A percentile compares a stretch with the other conserved stretches of the same genome.
These are phyloP conservation scores for Eufriesea mexicana DNA, from an alignment of 1,140 invertebrate genomes.

Conservation along the genomic window DNA sequence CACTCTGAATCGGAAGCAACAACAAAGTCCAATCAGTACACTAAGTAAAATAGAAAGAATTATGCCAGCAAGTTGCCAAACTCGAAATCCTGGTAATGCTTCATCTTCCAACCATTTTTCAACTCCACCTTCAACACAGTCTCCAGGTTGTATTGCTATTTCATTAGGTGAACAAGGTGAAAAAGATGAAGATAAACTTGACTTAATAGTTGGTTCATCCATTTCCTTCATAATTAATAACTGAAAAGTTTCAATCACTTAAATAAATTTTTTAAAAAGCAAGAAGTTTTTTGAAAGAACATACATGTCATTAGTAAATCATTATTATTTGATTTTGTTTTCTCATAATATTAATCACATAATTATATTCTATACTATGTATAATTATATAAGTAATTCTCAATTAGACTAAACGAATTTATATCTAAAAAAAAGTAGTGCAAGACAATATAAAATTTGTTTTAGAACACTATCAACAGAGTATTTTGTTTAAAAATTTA, in stretches of 20 bases:
- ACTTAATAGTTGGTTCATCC: conserved; percentile 36
- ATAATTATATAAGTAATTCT: background rate
- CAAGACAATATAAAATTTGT: background rate
- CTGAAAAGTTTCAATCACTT: conserved; percentile 9
- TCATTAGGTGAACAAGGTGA: conserved; percentile 68
- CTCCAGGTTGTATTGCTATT: conserved; percentile 57
- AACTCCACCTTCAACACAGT: conserved; percentile 65
- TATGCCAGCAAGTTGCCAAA: conserved; percentile 78
- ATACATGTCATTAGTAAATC: background rate
- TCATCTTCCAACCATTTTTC: conserved; percentile 77
- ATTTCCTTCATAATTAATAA: conserved; percentile 30
- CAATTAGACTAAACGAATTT: background rate
- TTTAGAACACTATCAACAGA: background rate
- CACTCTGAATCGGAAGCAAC: conserved; percentile 92
- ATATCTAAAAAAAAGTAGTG: background rate
- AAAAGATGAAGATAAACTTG: conserved; percentile 40
- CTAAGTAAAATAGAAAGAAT: conserved; percentile 76
- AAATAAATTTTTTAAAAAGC: background rate
- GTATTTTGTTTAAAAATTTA: background rate
- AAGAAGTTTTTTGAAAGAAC: background rate
- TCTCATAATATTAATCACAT: background rate
- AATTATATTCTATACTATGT: background rate
- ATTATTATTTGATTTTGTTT: background rate
- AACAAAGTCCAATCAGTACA: conserved; percentile 89
- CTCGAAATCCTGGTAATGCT: conserved; percentile 74